Evolutionary conservation across 2,797 vertebrate genomes (phyloP), one percentile per base, ranked within the genome.

Genomic region (Sebastiscus tertius): DNA sequence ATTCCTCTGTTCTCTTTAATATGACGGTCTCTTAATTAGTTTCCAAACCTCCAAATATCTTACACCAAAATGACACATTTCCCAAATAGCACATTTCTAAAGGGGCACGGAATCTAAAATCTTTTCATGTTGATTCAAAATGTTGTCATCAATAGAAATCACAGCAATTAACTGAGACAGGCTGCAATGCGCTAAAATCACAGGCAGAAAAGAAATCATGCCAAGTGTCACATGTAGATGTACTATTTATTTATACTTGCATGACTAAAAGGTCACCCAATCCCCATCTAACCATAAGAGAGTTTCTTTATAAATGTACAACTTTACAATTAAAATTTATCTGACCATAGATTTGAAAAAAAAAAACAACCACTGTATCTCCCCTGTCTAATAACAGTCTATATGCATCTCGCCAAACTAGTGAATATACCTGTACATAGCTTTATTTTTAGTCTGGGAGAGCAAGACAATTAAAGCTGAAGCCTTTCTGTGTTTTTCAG

Each of bases 21-120:
- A 27, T 72, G 58, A 81, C 12, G 6, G 29, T 59, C 27, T 72
- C 54, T 56, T 82, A 77, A 88, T 80, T 81, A 72, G 66, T 72
- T 88, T 84, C 67, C 66, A 75, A 77, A 81, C 26, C 29, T 75
- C 27, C 4, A 69, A 81, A 75, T 81, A 60, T 59, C 69, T 78
- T 49, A 46, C n/a, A 72, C 59, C 11, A 36, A 75, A 80, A 75
- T 69, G 52, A 73, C 66, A 76, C 33, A 42, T 66, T 77, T 75
- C 22, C 62, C 29, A 63, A 81, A 72, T 13, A 70, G 10, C 18
- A 71, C 24, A 81, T 77, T 70, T 76, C 52, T 52, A 72, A 36
- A 64, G 36, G 7, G 52, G 24, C 49, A 42, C n/a, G 61, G 8
- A 67, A 18, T 61, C 36, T 16, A 31, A 31, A 63, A 24, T 49